A percentile compares a stretch with the other conserved stretches of the same genome.
These are phyloP conservation scores for Stenoptilia bipunctidactyla DNA, from an alignment of 2,888 invertebrate species.

Conservation along the genomic window DNA sequence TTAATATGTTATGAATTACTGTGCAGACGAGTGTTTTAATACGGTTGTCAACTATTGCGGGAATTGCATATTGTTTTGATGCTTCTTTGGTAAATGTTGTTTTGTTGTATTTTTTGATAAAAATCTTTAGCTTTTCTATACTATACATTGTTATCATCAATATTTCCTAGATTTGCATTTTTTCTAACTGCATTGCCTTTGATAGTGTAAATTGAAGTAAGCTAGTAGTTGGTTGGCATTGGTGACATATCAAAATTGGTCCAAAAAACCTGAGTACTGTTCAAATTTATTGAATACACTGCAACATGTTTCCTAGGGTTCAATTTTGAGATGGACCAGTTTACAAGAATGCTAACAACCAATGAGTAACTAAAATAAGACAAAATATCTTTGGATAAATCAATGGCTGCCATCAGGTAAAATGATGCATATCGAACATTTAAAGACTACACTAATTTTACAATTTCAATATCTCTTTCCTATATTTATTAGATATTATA, in stretches of 20 bases:
- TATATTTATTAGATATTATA: conserved; percentile 66
- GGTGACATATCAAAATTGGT: conserved; percentile 12
- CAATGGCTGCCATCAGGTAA: conserved; percentile 61
- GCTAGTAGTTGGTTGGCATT: conserved; percentile 28
- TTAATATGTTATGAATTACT: conserved; percentile 42
- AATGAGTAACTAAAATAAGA: conserved; percentile 17
- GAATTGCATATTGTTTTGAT: conserved; percentile 5
- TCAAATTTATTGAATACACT: no score
- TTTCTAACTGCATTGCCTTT: conserved; percentile 51
- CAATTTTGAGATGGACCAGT: not conserved
- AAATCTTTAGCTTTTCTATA: conserved; percentile 20
- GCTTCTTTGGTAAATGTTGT: conserved; percentile 13
- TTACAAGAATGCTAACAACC: not conserved
- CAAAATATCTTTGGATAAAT: conserved; percentile 28
- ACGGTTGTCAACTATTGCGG: not conserved
- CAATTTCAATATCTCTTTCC: conserved; percentile 64
- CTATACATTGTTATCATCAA: conserved; percentile 35
- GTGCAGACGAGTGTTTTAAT: conserved; percentile 30
- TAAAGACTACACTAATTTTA: conserved; percentile 65
- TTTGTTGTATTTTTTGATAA: conserved; percentile 15
- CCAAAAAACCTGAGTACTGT: not conserved
- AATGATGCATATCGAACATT: conserved; percentile 69
- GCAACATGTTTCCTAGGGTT: not conserved
- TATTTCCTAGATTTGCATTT: conserved; percentile 28
- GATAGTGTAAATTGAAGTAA: conserved; percentile 44